phyloP scores from a whole-genome alignment of 2,888 invertebrate genomes.

The Cheilosia urbana region DNA sequence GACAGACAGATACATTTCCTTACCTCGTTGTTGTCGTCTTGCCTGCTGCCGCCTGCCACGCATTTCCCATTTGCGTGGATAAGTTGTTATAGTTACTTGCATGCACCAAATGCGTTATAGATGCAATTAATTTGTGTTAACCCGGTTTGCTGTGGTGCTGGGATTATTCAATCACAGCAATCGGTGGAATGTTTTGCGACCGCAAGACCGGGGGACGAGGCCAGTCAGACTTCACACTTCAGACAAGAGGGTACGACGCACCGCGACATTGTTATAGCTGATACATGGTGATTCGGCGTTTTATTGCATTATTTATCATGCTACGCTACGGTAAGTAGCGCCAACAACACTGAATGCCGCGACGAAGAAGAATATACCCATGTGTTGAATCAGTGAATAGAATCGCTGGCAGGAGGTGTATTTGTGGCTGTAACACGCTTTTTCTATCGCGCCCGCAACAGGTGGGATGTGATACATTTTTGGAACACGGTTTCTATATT shows the following conservation, averaged over 20 bases:
- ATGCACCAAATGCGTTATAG: conserved; percentile 55
- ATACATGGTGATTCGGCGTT: conserved; percentile 43
- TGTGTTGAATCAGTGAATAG: conserved; percentile 40
- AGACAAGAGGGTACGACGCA: conserved; percentile 18
- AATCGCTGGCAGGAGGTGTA: conserved; percentile 15
- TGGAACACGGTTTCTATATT: conserved; percentile 13
- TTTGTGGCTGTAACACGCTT: conserved; percentile 2
- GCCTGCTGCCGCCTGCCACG: neutral
- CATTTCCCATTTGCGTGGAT: neutral
- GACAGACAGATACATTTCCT: conserved; percentile 38
- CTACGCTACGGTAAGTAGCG: conserved; percentile 47
- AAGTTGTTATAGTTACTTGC: conserved; percentile 8
- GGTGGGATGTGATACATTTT: conserved; percentile 47
- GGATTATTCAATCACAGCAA: conserved; percentile 65
- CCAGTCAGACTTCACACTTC: neutral
- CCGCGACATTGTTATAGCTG: neutral
- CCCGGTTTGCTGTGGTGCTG: conserved; percentile 14
- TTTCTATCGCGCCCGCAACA: conserved; percentile 31
- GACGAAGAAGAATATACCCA: conserved; percentile 26
- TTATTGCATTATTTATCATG: conserved; percentile 66
- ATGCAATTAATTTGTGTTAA: conserved; percentile 56
- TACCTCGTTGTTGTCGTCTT: neutral
- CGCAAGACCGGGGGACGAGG: neutral
- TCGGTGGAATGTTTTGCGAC: conserved; percentile 38
- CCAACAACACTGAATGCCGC: conserved; percentile 11